These are phyloP conservation scores for Rhabdornis inornatus DNA, from an alignment of 2,113 vertebrate genomes.

Conservation along the genomic window DNA sequence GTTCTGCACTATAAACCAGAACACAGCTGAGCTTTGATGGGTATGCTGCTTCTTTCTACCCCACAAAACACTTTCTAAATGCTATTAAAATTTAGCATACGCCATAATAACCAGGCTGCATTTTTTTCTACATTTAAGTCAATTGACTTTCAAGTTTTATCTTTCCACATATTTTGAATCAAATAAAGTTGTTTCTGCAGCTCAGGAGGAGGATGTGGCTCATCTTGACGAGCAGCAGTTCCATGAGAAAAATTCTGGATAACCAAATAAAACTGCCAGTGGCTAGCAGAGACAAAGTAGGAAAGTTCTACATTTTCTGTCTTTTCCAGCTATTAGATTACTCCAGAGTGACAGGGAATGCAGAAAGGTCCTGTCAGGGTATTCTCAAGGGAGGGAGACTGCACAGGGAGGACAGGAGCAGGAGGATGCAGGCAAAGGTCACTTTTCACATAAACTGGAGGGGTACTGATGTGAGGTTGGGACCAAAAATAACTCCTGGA, in stretches of 20 bases:
- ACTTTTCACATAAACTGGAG: neutral
- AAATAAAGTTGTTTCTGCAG: slow-evolving; percentile 36
- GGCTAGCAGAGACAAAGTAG: neutral
- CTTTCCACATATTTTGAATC: slow-evolving; percentile 51
- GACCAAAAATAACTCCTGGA: neutral
- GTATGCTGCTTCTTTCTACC: slow-evolving; percentile 74
- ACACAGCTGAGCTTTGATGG: slow-evolving; percentile 73
- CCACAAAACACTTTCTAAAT: slow-evolving; percentile 77
- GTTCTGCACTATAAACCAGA: slow-evolving; percentile 78
- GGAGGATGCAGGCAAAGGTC: slow-evolving; percentile 4
- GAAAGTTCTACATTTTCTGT: neutral
- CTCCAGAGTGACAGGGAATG: slow-evolving; percentile 47
- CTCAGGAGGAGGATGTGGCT: neutral
- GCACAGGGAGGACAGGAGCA: neutral
- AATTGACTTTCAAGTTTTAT: slow-evolving; percentile 72
- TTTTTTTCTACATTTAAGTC: slow-evolving; percentile 69
- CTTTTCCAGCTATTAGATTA: neutral
- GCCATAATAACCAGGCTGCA: slow-evolving; percentile 68
- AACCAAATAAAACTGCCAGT: neutral
- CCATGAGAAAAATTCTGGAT: neutral
- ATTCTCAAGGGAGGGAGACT: neutral
- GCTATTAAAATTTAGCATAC: slow-evolving; percentile 79
- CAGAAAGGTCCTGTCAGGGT: slow-evolving; percentile 65
- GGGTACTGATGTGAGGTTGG: neutral
- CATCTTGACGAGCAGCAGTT: neutral